Conservation (phyloP, 2,888 invertebrate species). For the Lepidochitona cinerea region DNA sequence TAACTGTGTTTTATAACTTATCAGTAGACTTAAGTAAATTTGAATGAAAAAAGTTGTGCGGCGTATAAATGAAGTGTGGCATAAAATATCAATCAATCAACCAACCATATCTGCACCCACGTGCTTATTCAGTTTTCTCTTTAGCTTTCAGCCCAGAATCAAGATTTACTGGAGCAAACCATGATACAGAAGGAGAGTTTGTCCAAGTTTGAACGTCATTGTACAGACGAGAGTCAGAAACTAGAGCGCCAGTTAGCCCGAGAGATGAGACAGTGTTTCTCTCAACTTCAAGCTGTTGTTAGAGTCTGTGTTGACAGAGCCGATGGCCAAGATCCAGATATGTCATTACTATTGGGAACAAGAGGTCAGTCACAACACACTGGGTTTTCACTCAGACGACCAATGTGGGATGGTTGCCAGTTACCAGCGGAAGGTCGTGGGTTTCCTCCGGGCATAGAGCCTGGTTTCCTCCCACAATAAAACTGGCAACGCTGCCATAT, state of each 20-base stretch:
- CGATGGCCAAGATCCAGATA: constrained; percentile 63
- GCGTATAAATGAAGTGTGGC: no score
- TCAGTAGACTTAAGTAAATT: no score
- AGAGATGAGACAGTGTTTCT: constrained; percentile 59
- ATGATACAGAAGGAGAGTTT: constrained; percentile 53
- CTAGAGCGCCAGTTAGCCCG: constrained; percentile 55
- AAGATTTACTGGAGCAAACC: constrained; percentile 61
- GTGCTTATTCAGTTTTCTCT: neutral
- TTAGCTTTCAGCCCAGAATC: constrained; percentile 45
- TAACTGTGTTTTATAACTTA: no score
- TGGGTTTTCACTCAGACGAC: no score
- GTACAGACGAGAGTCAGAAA: constrained; percentile 46
- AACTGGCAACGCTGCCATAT: no score
- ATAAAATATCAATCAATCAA: no score
- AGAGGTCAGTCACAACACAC: constrained; percentile 55
- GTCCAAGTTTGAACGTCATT: constrained; percentile 48
- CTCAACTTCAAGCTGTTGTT: constrained; percentile 61
- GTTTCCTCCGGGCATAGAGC: no score
- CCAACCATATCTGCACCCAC: neutral
- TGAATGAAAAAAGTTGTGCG: no score
- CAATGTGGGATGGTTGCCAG: no score
- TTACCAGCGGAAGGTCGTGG: no score
- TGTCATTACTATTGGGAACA: constrained; percentile 60
- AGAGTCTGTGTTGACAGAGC: constrained; percentile 62
- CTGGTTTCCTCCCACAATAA: no score